Conservation (phyloP, 2,797 vertebrate species). For the Tiaroga cobitis region DNA sequence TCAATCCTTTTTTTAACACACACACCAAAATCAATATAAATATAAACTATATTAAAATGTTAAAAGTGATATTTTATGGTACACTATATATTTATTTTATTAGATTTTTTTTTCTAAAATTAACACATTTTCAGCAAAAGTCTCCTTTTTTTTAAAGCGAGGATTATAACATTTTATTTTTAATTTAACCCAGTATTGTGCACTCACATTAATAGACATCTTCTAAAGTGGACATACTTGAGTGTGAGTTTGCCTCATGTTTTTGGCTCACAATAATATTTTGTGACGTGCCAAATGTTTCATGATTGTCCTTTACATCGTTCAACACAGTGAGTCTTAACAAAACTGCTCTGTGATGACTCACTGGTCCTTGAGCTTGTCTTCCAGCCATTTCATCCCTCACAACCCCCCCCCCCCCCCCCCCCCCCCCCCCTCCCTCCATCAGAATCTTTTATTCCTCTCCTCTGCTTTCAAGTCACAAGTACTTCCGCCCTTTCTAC, state of each 20-base stretch:
- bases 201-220: not conserved
- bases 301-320: conserved; percentile 13
- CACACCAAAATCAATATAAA: not conserved
- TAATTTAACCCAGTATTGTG: not conserved
- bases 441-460: conserved; percentile 41
- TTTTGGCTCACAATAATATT: conserved; percentile 41
- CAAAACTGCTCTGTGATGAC: conserved; percentile 24
- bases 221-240: not conserved
- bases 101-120: no score
- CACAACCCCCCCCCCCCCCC: not conserved
- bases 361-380: conserved; percentile 34
- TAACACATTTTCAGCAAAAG: not conserved
- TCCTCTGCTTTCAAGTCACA: conserved; percentile 40
- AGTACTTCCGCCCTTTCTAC: conserved; percentile 60
- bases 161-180: not conserved
- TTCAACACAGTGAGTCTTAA: not conserved
- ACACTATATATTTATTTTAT: not conserved
- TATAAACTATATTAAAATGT: not conserved
- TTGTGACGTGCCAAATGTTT: conserved; percentile 17
- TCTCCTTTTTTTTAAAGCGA: not conserved
- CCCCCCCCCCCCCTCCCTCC: not conserved
- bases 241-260: not conserved
- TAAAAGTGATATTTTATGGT: not conserved
- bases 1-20: not conserved
- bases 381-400: conserved; percentile 23